phyloP scores from a whole-genome alignment of 2,888 invertebrate genomes.

The Sialis lutaria region DNA sequence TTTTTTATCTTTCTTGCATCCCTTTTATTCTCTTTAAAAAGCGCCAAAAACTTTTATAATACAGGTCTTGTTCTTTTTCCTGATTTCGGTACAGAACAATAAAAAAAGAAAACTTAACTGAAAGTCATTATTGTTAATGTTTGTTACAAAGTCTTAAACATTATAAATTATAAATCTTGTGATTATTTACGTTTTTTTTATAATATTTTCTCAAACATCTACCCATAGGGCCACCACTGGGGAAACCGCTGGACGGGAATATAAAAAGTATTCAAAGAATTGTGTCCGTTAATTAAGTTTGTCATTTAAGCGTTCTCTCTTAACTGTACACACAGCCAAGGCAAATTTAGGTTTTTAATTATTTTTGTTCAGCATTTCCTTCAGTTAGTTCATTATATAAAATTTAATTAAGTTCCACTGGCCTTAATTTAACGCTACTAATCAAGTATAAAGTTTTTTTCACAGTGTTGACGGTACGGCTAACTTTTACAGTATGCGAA shows the following conservation, averaged over 20 bases:
- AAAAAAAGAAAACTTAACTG: no score
- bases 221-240: slow-evolving; percentile 1
- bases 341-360: slow-evolving; percentile 32
- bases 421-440: slow-evolving; percentile 32
- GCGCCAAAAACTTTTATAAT: no score
- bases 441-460: slow-evolving; percentile 31
- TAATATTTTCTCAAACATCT: slow-evolving; percentile 3
- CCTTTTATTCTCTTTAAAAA: no score
- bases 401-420: slow-evolving; percentile 32
- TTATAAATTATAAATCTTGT: no score
- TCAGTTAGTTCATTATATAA: slow-evolving; percentile 32
- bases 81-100: no score
- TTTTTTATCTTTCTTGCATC: no score
- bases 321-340: slow-evolving; percentile 18
- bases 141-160: no score
- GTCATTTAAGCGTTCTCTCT: slow-evolving; percentile 24
- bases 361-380: slow-evolving; percentile 31
- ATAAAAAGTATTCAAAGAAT: slow-evolving; percentile 17
- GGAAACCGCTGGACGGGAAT: slow-evolving; percentile 1
- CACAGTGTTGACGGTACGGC: slow-evolving; percentile 14
- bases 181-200: not conserved
- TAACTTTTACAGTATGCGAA: no score
- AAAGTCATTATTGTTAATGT: no score
- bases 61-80: no score
- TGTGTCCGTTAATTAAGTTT: slow-evolving; percentile 30